Conservation (phyloP, 2,797 vertebrate species). For the Clarias pachynema region DNA sequence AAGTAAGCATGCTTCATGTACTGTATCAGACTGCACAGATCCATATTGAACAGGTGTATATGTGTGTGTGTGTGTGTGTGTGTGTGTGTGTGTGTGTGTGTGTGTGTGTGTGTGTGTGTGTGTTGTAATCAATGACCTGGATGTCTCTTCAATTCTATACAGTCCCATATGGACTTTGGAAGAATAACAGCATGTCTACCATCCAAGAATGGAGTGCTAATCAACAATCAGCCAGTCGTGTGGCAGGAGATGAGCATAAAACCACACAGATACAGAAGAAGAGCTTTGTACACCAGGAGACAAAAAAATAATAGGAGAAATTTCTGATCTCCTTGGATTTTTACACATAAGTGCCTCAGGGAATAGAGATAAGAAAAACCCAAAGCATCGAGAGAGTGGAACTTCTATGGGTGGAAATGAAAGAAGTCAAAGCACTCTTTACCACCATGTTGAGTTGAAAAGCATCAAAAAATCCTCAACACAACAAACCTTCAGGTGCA, state of each 20-base stretch:
- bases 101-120: not conserved
- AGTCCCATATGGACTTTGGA: constrained; percentile 9
- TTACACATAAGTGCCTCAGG: not conserved
- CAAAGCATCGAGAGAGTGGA: not conserved
- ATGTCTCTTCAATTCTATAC: constrained; percentile 19
- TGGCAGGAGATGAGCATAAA: not conserved
- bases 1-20: too few species aligned
- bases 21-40: not conserved
- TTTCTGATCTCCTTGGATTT: not conserved
- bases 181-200: constrained; percentile 22
- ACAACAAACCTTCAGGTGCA: not conserved
- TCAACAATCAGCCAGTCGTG: not conserved
- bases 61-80: constrained; percentile 43
- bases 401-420: not conserved
- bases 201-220: not conserved
- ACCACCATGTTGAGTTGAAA: not conserved
- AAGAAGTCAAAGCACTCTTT: not conserved
- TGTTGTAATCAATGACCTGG: constrained; percentile 65
- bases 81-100: constrained; percentile 47
- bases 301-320: not conserved
- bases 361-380: not conserved
- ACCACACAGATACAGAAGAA: not conserved
- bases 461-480: not conserved
- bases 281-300: constrained; percentile 49
- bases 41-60: constrained; percentile 66